Evolutionary conservation across 1,140 invertebrate genomes (phyloP).

Genomic region (Macrobrachium rosenbergii): DNA sequence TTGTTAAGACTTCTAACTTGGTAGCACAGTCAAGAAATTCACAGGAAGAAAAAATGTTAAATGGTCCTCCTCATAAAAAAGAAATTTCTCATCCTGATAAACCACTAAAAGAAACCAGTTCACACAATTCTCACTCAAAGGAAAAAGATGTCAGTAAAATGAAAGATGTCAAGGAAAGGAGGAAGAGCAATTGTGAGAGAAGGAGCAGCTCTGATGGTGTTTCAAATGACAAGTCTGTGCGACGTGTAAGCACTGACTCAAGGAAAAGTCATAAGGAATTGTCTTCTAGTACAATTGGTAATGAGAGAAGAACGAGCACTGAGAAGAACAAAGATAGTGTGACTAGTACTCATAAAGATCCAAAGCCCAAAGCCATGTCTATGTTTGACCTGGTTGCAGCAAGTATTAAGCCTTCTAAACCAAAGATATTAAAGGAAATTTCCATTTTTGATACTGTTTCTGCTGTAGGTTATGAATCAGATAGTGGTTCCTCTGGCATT

Average conservation of each 20-base stretch:
- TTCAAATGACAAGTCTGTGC: conserved; percentile 19
- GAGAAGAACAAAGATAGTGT: conserved; percentile 12
- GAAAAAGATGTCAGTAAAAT: not conserved
- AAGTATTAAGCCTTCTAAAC: conserved; percentile 16
- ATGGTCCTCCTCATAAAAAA: too few relatives aligned
- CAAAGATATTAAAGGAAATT: conserved; percentile 51
- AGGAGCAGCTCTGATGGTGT: conserved; percentile 33
- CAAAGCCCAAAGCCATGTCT: conserved; percentile 29
- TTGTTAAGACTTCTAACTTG: too few relatives aligned
- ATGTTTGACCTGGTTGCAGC: conserved; percentile 51
- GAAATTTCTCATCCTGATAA: too few relatives aligned
- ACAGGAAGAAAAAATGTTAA: too few relatives aligned
- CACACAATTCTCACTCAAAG: conserved; percentile 1
- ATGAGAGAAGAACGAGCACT: not conserved
- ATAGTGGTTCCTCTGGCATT: not conserved
- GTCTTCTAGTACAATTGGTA: conserved; percentile 8
- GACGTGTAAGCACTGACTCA: conserved; percentile 38
- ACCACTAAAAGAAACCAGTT: too few relatives aligned
- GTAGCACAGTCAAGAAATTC: too few relatives aligned
- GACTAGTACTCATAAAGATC: not conserved
- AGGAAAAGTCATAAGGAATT: conserved; percentile 29
- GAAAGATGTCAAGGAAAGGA: conserved; percentile 7
- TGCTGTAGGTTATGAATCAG: not conserved
- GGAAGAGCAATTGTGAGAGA: conserved; percentile 17
- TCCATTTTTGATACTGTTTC: conserved; percentile 55